Evolutionary conservation across 2,113 vertebrate genomes (phyloP).

Genomic region (Pogonocichla stellata): DNA sequence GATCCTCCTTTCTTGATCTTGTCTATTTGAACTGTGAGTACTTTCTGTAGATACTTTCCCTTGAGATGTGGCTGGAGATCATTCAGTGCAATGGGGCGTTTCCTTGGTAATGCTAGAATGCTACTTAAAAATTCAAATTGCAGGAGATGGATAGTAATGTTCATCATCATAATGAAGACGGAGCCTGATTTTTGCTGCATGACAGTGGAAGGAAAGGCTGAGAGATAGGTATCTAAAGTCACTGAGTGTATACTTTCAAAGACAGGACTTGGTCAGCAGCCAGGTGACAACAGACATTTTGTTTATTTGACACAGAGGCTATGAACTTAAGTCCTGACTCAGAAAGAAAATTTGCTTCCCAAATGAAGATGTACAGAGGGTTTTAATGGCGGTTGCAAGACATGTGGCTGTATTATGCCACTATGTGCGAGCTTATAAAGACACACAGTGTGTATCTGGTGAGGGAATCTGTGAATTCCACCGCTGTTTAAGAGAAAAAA

Average conservation of each 20-base stretch:
- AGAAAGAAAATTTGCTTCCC: constrained; percentile 5
- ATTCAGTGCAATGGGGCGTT: not conserved
- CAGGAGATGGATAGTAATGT: not conserved
- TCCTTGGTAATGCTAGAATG: not conserved
- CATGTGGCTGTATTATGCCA: not conserved
- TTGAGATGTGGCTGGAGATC: not conserved
- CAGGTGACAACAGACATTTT: constrained; percentile 32
- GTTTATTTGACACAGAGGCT: constrained; percentile 52
- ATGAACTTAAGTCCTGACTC: constrained; percentile 49
- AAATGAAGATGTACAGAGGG: constrained; percentile 20
- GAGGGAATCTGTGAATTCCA: not conserved
- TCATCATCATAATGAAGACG: not conserved
- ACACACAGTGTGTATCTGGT: not conserved
- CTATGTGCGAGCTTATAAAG: not conserved
- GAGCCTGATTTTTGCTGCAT: not conserved
- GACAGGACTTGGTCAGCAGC: constrained; percentile 55
- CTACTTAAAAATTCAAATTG: not conserved
- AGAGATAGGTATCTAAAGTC: constrained; percentile 57
- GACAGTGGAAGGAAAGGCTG: not conserved
- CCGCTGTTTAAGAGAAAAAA: not conserved
- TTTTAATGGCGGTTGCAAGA: constrained; percentile 34
- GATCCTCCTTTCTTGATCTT: not conserved
- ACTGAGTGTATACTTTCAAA: constrained; percentile 37
- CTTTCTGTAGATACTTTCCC: not conserved
- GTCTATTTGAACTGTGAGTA: not conserved